These are phyloP conservation scores for Tyria jacobaeae DNA, from an alignment of 2,888 invertebrate genomes.

Conservation along the genomic window DNA sequence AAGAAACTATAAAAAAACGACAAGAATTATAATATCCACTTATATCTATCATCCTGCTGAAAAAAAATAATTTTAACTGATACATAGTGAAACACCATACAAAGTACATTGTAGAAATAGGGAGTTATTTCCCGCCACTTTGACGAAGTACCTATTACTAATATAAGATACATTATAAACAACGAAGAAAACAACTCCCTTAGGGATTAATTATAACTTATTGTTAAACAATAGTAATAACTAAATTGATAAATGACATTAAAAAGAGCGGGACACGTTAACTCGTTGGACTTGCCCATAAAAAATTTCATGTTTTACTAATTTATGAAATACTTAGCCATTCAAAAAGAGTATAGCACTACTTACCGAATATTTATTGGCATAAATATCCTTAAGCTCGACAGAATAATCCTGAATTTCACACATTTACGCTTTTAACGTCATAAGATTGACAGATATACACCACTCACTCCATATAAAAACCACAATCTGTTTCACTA, in stretches of 20 bases:
- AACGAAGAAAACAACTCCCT: not conserved
- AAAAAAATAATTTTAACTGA: not conserved
- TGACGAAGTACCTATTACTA: slow-evolving; percentile 21
- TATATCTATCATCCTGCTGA: not conserved
- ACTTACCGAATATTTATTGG: slow-evolving; percentile 90
- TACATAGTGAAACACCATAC: not conserved
- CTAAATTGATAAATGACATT: slow-evolving; percentile 67
- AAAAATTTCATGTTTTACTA: slow-evolving; percentile 68
- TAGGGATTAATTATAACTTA: not conserved
- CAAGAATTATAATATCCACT: too few relatives aligned
- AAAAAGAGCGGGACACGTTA: slow-evolving; percentile 84
- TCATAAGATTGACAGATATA: slow-evolving; percentile 84
- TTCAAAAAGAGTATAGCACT: slow-evolving; percentile 36
- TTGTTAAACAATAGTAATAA: slow-evolving; percentile 21
- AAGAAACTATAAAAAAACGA: too few relatives aligned
- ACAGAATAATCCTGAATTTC: slow-evolving; percentile 90
- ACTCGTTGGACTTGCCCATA: slow-evolving; percentile 79
- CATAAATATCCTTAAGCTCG: slow-evolving; percentile 89
- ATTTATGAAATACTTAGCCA: slow-evolving; percentile 47
- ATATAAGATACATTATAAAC: not conserved
- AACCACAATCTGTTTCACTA: slow-evolving; percentile 85
- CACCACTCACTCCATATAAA: slow-evolving; percentile 85
- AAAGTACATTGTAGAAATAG: slow-evolving; percentile 9
- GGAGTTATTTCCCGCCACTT: slow-evolving; percentile 75
- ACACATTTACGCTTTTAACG: slow-evolving; percentile 87